Evolutionary conservation across 2,888 invertebrate genomes (phyloP), one percentile per base, ranked within the genome.

Genomic region (Polymixis flavicincta): DNA sequence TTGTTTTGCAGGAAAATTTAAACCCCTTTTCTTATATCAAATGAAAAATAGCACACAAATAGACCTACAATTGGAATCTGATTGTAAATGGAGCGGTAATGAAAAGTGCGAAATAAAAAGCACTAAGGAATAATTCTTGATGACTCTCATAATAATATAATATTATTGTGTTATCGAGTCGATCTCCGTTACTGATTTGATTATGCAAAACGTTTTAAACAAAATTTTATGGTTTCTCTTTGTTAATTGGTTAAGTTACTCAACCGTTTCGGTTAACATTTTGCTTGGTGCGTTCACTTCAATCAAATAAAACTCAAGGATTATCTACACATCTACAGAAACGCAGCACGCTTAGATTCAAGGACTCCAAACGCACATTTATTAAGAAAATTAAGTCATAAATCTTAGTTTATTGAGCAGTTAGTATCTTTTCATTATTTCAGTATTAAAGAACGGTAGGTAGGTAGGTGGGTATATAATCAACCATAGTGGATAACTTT

Each of bases 261-360:
- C 72, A 78, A 78, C 71, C 64, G 67, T 82, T 76, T 69, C 64
- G 59, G 61, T 74, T 82, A 69, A 65, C 54, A 54, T 59, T 61
- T 60, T 37, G 66, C 52, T 66, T 37, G n/a, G 60, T 68, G 67
- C 75, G 45, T 76, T 55, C 48, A 76, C 68, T 68, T 55, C 28
- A 65, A 55, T 64, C 28, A 52, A 70, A 64, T 67, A 57, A 57
- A 69, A 63, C 17, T 8, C 42, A 77, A 77, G 63, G 28, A 70
- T 64, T 59, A 77, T 48, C 45, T 42, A 19, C 66, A 64, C 37
- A 8, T 25, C 17, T 28, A 17, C 74, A 42, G 28, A 19, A 72
- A 19, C 28, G 73, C 28, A 55, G 48, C 4, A 50, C 37, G 45
- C 9, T 52, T 14, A 13, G 50, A 52, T 71, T 57, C 32, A 69